These are phyloP conservation scores for Torymus texanus DNA, from an alignment of 2,888 invertebrate genomes.

Conservation along the genomic window DNA sequence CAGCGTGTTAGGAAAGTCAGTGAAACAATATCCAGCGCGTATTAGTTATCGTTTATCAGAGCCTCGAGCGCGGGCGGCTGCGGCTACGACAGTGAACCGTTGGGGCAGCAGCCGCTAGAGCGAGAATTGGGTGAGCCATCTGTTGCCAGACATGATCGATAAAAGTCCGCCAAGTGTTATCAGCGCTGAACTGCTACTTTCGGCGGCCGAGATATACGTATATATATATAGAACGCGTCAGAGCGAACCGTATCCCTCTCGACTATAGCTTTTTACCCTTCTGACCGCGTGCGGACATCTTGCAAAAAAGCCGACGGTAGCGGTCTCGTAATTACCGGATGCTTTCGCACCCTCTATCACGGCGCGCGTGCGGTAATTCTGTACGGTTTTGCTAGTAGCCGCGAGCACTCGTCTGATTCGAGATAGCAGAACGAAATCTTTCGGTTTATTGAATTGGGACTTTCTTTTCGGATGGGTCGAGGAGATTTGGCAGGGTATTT, in stretches of 20 bases:
- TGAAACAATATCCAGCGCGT: constrained; percentile 72
- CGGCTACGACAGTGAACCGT: background rate
- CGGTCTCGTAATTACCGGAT: constrained; percentile 29
- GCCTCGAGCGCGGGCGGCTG: constrained; percentile 9
- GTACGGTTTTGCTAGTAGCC: too few species aligned
- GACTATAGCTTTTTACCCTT: constrained; percentile 35
- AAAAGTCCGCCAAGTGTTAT: constrained; percentile 74
- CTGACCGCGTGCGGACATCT: background rate
- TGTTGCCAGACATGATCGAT: constrained; percentile 75
- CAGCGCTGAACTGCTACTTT: constrained; percentile 67
- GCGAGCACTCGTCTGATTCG: too few species aligned
- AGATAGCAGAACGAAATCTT: too few species aligned
- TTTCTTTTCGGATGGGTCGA: too few species aligned
- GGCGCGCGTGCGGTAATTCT: too few species aligned
- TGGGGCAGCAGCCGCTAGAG: constrained; percentile 54
- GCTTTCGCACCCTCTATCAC: background rate
- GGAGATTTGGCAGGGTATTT: too few species aligned
- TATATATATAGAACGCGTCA: too few species aligned
- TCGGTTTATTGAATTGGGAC: too few species aligned
- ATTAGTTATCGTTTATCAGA: constrained; percentile 74
- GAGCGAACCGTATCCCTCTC: background rate
- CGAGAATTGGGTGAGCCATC: constrained; percentile 73
- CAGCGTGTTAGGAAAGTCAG: constrained; percentile 69
- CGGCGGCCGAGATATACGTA: constrained; percentile 58
- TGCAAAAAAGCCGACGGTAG: too few species aligned